Base-by-base conservation (phyloP, 2,888 invertebrate genomes). In the Lasioglossum oenotherae region DNA sequence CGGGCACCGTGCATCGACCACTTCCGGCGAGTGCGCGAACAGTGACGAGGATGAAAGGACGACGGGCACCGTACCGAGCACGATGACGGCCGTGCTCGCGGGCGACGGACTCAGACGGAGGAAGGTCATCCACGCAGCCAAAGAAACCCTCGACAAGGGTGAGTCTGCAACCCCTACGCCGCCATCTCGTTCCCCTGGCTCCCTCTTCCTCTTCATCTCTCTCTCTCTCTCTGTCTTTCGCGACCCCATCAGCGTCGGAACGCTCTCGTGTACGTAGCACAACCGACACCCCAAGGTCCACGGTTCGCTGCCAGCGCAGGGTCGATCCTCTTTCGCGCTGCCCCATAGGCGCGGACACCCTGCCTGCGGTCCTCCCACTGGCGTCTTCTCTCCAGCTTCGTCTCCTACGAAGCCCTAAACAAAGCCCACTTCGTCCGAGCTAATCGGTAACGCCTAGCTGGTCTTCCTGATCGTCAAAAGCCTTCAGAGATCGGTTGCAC, bases 121-220 rank as follows among this genome's bases (percentile, higher is more conserved):
- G 92, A 96, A 96, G 95, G 95, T 96, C 92, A 96, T 96, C 88
- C 95, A 96, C 93, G 96, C 96, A 91, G 96, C 96, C 84, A 96
- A 96, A 94, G 96, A 96, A 92, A 96, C 96, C 84, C 94, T 96
- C 82, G 96, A 96, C 92, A 96, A 96, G 95, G 96, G 96, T 96
- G 93, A 95, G 94, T 92, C 80, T 46, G 72, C 31, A 27, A 31
- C 49, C 67, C 31, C 27, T 60, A 27, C 60, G 14, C 27, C 27
- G n/a, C 53, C 53, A 53, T 53, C 53, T 53, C 23, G 8, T n/a
- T 53, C 53, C n/a, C n/a, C 53, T 53, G 10, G 23, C 41, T 16
- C 6, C 23, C 31, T n/a, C 41, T 44, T 14, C 27, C 4, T 12
- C 60, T 16, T 16, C 2, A 1, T 19, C 14, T 6, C 23, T 3